Conservation (phyloP, 2,797 vertebrate species). For the Lacerta viridis region DNA sequence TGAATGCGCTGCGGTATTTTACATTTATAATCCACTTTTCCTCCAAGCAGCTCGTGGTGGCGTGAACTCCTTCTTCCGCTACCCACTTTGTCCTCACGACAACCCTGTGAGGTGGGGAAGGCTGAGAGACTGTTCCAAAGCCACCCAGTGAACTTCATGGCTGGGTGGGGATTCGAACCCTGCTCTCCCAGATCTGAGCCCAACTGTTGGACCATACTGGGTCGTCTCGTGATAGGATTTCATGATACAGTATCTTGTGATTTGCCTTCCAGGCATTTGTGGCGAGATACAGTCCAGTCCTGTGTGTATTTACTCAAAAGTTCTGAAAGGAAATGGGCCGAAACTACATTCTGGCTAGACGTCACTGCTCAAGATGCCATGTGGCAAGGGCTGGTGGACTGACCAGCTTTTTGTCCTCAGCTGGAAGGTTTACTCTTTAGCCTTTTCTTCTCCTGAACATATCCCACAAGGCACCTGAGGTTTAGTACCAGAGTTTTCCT, state of each 20-base stretch:
- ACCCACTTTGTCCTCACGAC: neutral
- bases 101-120: neutral
- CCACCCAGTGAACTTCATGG: neutral
- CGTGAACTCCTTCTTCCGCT: neutral
- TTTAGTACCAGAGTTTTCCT: too few species aligned
- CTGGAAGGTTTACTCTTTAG: neutral
- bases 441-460: too few species aligned
- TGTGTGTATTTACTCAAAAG: neutral
- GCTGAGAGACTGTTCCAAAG: neutral
- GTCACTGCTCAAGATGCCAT: neutral
- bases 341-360: neutral
- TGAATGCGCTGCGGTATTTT: neutral
- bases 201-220: too few species aligned
- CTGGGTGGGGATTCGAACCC: neutral
- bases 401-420: slow-evolving; percentile 1
- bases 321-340: neutral
- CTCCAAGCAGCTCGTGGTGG: neutral
- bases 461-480: too few species aligned
- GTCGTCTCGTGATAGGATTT: too few species aligned
- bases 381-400: neutral
- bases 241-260: too few species aligned
- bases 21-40: neutral
- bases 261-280: neutral
- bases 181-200: neutral
- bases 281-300: neutral